A percentile compares a stretch with the other conserved stretches of the same genome.
Evolutionary conservation across 2,113 vertebrate genomes (phyloP).

Genomic region (Varanus salvator): DNA sequence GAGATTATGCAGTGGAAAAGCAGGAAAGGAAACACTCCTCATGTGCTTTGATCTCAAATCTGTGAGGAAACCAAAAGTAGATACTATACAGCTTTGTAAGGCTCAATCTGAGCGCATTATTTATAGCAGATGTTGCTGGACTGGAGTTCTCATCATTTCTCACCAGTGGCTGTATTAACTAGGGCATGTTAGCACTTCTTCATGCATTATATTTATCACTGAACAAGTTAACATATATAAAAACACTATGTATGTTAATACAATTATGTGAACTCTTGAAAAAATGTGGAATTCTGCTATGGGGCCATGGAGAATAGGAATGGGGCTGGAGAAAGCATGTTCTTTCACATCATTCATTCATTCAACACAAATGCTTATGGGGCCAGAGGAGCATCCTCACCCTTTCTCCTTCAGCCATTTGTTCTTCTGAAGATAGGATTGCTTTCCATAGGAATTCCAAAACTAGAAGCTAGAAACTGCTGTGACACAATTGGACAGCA

Average conservation of each 20-base stretch:
- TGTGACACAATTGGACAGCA: no score
- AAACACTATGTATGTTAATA: no score
- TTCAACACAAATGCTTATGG: not conserved
- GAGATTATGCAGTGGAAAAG: no score
- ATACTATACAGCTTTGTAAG: no score
- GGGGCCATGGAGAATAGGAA: not conserved
- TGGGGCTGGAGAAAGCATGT: not conserved
- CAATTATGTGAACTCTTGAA: no score
- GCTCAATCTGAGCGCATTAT: not conserved
- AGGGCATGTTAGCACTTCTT: no score
- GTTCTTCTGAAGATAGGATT: not conserved
- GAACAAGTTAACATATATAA: not conserved
- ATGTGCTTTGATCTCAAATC: no score
- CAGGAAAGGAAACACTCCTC: no score
- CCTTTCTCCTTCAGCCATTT: not conserved
- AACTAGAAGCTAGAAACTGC: not conserved
- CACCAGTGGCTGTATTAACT: no score
- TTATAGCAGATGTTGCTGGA: not conserved
- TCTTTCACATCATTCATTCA: not conserved
- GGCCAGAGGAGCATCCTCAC: not conserved
- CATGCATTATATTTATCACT: not conserved
- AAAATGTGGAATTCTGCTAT: no score
- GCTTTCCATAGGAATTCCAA: not conserved
- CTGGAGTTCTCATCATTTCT: no score
- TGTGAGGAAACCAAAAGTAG: no score